Conservation (phyloP, 2,888 invertebrate genomes). For the Tetrapedia diversipes region DNA sequence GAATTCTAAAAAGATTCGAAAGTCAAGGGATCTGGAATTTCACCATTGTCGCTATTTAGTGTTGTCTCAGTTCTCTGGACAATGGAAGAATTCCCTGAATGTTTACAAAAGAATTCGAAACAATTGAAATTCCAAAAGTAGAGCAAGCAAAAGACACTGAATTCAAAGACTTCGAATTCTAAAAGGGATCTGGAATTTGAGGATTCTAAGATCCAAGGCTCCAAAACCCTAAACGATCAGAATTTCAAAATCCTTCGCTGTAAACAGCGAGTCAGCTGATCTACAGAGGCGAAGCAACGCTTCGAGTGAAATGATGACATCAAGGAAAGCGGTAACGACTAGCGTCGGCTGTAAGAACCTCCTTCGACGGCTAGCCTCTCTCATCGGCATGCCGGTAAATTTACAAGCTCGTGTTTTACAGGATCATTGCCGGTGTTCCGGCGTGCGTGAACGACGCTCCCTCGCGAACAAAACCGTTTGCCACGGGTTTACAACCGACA, state of each 20-base stretch:
- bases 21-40: no score
- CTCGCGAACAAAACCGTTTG: constrained; percentile 47
- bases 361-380: constrained; percentile 16
- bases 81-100: no score
- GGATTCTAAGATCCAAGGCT: no score
- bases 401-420: constrained; percentile 49
- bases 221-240: no score
- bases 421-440: constrained; percentile 40
- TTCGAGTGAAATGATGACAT: constrained; percentile 39
- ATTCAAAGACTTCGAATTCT: no score
- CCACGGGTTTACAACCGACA: constrained; percentile 68
- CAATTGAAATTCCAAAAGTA: no score
- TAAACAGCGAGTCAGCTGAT: background rate
- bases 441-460: constrained; percentile 31
- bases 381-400: constrained; percentile 35
- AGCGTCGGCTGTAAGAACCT: constrained; percentile 25
- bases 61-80: background rate
- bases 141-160: no score
- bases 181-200: no score
- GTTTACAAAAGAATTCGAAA: no score
- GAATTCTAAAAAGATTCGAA: no score
- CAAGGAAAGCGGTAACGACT: constrained; percentile 33
- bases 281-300: background rate
- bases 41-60: no score
- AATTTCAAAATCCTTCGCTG: no score